Evolutionary conservation across 1,140 invertebrate species (phyloP), one percentile per base, ranked within the genome.

Genomic region (Megathymus violae): DNA sequence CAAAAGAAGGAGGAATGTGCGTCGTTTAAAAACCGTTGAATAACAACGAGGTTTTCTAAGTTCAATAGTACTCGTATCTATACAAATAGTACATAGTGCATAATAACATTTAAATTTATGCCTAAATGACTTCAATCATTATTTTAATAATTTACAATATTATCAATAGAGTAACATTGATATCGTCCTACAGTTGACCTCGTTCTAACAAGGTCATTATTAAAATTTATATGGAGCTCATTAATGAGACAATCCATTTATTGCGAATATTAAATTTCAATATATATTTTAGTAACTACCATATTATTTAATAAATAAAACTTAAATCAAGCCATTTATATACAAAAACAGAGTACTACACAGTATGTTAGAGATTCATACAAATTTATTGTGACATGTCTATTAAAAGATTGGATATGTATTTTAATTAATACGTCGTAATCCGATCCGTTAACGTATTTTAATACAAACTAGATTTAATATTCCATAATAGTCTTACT

Each of bases 251-350:
- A 71, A 71, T 78, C 67, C 64, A 71, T 75, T 65, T 67, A 71
- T 56, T 62, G 58, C 46, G 46, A 62, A 54, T 58, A 69, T 63
- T 72, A 75, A 68, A 59, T 46, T 67, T 66, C 51, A 60, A 65
- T 64, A 71, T 71, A 69, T 62, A 67, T 63, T 64, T 60, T 70
- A 46, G 69, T 58, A 68, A 58, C 72, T 77, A 76, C 51, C 41
- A 51, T 75, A 78, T 71, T 71, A 72, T 74, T 72, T 71, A 85
- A 84, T 87, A 88, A 85, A 88, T 85, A 81, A 78, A 80, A 71
- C 77, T 77, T 69, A 79, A 65, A 65, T 63, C 71, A 69, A 68
- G 64, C 52, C 69, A 71, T 65, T 75, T 80, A 85, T 83, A 71
- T 85, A 87, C 74, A 83, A 73, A 74, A 67, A 64, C 62, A 68